phyloP scores from a whole-genome alignment of 2,888 invertebrate genomes.

The Ametastegia equiseti region DNA sequence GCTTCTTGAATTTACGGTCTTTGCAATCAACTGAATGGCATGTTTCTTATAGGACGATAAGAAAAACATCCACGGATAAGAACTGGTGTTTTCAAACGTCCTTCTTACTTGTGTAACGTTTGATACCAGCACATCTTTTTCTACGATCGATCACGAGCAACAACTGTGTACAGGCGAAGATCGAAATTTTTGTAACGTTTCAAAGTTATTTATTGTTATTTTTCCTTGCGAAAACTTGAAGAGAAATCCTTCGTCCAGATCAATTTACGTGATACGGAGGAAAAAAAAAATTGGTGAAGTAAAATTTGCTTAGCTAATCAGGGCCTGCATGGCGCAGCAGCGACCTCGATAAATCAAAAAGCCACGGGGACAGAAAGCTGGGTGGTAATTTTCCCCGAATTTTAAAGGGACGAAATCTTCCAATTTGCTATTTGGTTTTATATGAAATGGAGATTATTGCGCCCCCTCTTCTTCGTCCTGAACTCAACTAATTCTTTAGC shows the following conservation, averaged over 20 bases:
- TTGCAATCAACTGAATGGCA: background rate
- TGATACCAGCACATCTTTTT: too few relatives aligned
- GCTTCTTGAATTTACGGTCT: background rate
- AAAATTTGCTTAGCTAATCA: constrained; percentile 32
- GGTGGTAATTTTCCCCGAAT: background rate
- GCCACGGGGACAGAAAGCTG: background rate
- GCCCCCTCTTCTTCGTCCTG: background rate
- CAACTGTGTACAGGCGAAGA: too few relatives aligned
- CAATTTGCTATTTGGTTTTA: background rate
- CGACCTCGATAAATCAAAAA: constrained; percentile 23
- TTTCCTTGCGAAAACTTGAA: background rate
- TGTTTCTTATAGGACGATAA: background rate
- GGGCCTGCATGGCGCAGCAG: background rate
- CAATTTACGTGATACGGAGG: background rate
- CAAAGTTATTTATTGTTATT: too few relatives aligned
- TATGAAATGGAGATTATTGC: constrained; percentile 12
- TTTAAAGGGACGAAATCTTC: background rate
- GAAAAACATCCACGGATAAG: too few relatives aligned
- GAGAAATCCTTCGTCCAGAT: background rate
- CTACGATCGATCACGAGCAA: too few relatives aligned
- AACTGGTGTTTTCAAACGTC: too few relatives aligned
- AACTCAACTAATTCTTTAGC: background rate
- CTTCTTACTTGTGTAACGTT: too few relatives aligned
- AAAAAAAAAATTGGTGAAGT: too few relatives aligned
- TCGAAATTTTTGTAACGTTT: too few relatives aligned